Percentiles rank a stretch among this genome's conserved stretches.
Conservation (phyloP, 1,140 invertebrate species). For the Nymphalis io region DNA sequence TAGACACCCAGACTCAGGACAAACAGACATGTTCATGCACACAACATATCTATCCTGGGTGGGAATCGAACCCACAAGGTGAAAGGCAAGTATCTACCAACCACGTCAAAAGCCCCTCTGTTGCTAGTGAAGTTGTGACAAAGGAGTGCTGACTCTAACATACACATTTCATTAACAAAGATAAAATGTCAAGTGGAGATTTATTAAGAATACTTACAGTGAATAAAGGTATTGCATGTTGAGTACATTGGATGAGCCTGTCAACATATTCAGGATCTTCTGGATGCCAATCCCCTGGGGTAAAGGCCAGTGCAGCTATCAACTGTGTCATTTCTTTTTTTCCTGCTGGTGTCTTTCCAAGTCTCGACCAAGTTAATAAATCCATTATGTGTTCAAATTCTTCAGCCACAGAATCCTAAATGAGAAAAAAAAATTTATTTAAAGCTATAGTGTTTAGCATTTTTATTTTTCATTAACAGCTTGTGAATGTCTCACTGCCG, state of each 20-base stretch:
- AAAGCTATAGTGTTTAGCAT: no score
- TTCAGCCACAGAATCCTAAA: slow-evolving; percentile 92
- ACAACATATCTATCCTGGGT: no score
- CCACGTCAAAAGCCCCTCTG: no score
- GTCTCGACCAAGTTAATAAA: slow-evolving; percentile 89
- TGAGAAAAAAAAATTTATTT: no score
- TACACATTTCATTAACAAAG: slow-evolving; percentile 21
- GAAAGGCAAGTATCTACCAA: no score
- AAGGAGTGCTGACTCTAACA: no score
- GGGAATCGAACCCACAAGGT: no score
- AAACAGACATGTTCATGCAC: no score
- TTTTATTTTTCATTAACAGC: no score
- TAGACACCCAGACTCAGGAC: no score
- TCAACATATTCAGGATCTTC: slow-evolving; percentile 89
- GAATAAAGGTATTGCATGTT: slow-evolving; percentile 92
- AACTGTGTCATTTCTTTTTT: slow-evolving; percentile 93
- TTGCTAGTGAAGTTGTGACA: no score
- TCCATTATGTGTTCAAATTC: slow-evolving; percentile 96
- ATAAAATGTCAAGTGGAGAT: slow-evolving; percentile 14
- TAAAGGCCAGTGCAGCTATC: slow-evolving; percentile 89
- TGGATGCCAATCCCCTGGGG: slow-evolving; percentile 89
- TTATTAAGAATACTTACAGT: slow-evolving; percentile 84
- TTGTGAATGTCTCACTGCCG: no score
- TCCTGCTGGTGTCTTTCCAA: slow-evolving; percentile 89
- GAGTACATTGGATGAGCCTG: slow-evolving; percentile 91